These are phyloP conservation scores for Muschampia plurimacula DNA, from an alignment of 2,888 invertebrate species.

Conservation along the genomic window DNA sequence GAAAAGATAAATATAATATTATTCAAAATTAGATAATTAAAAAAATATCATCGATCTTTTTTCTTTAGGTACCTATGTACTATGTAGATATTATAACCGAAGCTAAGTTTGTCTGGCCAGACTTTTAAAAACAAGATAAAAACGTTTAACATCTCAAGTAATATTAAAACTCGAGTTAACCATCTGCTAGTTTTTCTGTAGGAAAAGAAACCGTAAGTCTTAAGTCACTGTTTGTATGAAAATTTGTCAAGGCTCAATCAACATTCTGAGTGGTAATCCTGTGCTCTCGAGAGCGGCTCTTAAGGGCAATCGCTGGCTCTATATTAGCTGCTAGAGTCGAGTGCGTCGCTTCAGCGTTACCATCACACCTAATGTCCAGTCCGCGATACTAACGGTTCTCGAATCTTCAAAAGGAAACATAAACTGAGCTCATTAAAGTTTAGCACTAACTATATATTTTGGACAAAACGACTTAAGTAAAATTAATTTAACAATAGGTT, in stretches of 20 bases:
- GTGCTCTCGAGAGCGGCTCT: slow-evolving; percentile 63
- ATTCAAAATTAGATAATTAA: no score
- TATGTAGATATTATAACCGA: no score
- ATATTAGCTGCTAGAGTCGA: slow-evolving; percentile 65
- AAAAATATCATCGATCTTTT: no score
- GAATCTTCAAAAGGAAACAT: background rate
- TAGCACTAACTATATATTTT: no score
- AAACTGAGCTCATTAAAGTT: no score
- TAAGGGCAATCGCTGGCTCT: slow-evolving; percentile 65
- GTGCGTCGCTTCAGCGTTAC: slow-evolving; percentile 35
- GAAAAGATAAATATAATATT: no score
- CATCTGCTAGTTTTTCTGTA: background rate
- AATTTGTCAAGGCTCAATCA: slow-evolving; percentile 26
- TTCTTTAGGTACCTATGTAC: no score
- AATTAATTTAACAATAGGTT: no score
- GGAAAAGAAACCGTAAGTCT: background rate
- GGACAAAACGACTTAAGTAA: no score
- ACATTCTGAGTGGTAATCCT: slow-evolving; percentile 70
- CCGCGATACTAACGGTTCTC: background rate
- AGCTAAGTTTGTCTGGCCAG: no score
- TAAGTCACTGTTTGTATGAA: slow-evolving; percentile 1
- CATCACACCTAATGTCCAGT: slow-evolving; percentile 33
- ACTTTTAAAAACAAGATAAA: no score
- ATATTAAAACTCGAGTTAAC: background rate
- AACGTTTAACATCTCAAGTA: background rate